Evolutionary conservation across 2,113 vertebrate genomes (phyloP).

Genomic region (Leucopsar rothschildi): DNA sequence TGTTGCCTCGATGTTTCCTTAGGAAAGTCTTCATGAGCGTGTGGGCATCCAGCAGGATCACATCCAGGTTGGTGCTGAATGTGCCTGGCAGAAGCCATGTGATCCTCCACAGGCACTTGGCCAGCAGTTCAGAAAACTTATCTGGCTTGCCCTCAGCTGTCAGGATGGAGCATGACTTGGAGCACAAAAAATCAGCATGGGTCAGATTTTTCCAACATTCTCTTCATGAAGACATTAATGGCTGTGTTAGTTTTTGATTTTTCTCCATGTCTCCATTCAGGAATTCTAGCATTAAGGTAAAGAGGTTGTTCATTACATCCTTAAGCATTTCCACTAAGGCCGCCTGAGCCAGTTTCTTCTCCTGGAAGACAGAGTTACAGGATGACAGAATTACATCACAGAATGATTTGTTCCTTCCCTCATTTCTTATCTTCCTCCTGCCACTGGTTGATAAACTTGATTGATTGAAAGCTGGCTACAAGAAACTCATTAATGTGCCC

Average conservation of each 20-base stretch:
- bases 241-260: constrained; percentile 74
- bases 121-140: constrained; percentile 78
- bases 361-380: constrained; percentile 72
- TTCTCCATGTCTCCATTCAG: constrained; percentile 76
- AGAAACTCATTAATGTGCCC: constrained; percentile 86
- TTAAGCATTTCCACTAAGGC: constrained; percentile 79
- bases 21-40: constrained; percentile 77
- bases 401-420: constrained; percentile 79
- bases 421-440: constrained; percentile 82
- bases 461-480: constrained; percentile 83
- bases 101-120: constrained; percentile 82
- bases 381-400: constrained; percentile 81
- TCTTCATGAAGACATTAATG: constrained; percentile 78
- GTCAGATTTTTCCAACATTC: constrained; percentile 78
- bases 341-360: constrained; percentile 76
- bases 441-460: constrained; percentile 78
- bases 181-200: constrained; percentile 77
- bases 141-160: constrained; percentile 63
- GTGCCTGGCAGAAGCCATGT: constrained; percentile 76
- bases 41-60: constrained; percentile 78
- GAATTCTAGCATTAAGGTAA: constrained; percentile 77
- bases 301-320: constrained; percentile 78
- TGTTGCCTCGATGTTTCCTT: constrained; percentile 78
- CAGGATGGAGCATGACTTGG: constrained; percentile 70
- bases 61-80: constrained; percentile 73